Base-by-base conservation (phyloP, 2,888 invertebrate species). In the Chirona hameri region DNA sequence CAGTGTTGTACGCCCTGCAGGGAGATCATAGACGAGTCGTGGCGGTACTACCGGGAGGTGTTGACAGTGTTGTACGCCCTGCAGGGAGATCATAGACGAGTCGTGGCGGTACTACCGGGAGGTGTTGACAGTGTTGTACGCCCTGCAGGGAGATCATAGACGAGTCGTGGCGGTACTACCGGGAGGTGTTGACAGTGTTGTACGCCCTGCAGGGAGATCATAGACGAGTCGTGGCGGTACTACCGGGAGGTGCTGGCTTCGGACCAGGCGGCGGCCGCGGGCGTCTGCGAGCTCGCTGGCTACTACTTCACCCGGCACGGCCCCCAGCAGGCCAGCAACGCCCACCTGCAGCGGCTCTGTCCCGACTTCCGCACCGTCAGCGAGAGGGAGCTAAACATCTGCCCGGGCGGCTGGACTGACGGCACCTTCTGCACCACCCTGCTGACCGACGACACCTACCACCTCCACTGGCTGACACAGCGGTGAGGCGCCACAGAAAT, bases 391-490 rank as follows among this genome's bases (percentile, higher is more conserved):
- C 88, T 96, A 24, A 86, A 84, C 85, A 87, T 94, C 24, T 93
- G 93, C 84, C 92, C 93, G 0, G 92, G 92, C 18, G 90, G 91
- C 82, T 95, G 94, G 93, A 94, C 94, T 87, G 93, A 94, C 87
- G 97, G 97, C 0, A 92, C 93, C 0, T 95, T 92, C 87, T 94
- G 93, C 85, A 92, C 93, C 7, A 96, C 96, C 2, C 86, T 95
- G 80, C 89, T 95, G 82, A 92, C 94, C 0, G 94, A 95, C 86
- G 92, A 93, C 85, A 90, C 90, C 29, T 89, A 90, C 31, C 95
- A 93, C 88, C 88, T 97, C 82, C 95, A 95, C 0, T 97, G 95
- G 93, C 91, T 93, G 9, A 91, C 91, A 83, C 89, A 91, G 84
- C 91, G 91, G 91, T 93, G 90, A 87, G 39, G n/a, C n/a, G n/a